phyloP scores from a whole-genome alignment of 2,113 vertebrate species.

The Loxodonta africana region DNA sequence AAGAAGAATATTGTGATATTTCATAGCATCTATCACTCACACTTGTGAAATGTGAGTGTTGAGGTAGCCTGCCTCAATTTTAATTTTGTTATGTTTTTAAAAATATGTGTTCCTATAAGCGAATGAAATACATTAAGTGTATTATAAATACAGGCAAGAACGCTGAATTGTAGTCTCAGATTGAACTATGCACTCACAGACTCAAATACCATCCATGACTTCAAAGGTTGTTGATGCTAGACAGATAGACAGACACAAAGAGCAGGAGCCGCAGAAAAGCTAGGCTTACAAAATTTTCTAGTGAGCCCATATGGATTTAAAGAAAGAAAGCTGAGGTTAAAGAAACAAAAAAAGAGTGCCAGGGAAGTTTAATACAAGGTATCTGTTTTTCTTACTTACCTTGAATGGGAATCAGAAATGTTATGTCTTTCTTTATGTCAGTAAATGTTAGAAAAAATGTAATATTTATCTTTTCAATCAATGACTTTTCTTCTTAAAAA shows the following conservation, averaged over 20 bases:
- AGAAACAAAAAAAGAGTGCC: background rate
- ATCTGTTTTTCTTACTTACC: background rate
- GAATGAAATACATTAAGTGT: constrained; percentile 33
- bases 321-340: background rate
- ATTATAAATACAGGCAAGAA: constrained; percentile 13
- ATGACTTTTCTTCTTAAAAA: constrained; percentile 50
- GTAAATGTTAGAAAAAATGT: background rate
- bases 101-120: background rate
- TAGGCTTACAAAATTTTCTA: background rate
- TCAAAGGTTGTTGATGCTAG: background rate
- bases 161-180: background rate
- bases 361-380: background rate
- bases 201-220: background rate
- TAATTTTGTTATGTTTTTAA: constrained; percentile 7
- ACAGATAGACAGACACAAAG: background rate
- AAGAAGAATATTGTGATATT: constrained; percentile 41
- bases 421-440: background rate
- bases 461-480: background rate
- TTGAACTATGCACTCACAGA: background rate
- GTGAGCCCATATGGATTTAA: background rate
- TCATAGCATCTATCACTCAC: background rate
- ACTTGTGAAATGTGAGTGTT: constrained; percentile 43
- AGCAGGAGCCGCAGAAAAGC: background rate
- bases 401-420: background rate
- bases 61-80: background rate